phyloP scores from a whole-genome alignment of 2,888 invertebrate species.

The Lepidochrysops patricia region DNA sequence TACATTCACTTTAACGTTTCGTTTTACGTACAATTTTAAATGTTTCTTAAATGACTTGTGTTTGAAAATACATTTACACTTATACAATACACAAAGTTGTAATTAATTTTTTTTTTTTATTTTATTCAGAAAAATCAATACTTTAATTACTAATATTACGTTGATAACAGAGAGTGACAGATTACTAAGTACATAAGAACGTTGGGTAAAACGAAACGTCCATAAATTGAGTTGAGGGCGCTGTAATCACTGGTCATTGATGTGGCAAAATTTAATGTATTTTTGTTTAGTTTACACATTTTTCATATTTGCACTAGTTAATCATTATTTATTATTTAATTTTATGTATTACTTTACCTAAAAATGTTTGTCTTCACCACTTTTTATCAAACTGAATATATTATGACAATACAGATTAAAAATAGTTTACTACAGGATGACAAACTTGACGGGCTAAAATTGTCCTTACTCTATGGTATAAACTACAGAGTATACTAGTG shows the following conservation, averaged over 20 bases:
- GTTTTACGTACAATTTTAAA: conserved; percentile 33
- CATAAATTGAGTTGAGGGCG: neutral
- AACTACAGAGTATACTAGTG: no score
- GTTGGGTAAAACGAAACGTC: neutral
- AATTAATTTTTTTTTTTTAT: neutral
- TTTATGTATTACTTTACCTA: no score
- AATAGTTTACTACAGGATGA: neutral
- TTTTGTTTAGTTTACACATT: neutral
- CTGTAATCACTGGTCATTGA: conserved; percentile 4
- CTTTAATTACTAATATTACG: neutral
- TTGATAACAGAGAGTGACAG: neutral
- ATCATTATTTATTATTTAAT: neutral
- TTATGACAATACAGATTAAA: neutral
- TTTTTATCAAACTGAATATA: no score
- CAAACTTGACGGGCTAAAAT: neutral
- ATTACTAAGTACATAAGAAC: neutral
- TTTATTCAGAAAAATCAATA: neutral
- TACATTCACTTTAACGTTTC: conserved; percentile 73
- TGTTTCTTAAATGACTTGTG: neutral
- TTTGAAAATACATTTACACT: neutral
- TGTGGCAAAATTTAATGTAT: neutral
- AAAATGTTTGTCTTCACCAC: no score
- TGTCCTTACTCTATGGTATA: neutral
- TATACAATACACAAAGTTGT: neutral
- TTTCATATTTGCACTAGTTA: neutral